Conservation (phyloP, 2,113 vertebrate genomes). For the Himantopus leucocephalus region DNA sequence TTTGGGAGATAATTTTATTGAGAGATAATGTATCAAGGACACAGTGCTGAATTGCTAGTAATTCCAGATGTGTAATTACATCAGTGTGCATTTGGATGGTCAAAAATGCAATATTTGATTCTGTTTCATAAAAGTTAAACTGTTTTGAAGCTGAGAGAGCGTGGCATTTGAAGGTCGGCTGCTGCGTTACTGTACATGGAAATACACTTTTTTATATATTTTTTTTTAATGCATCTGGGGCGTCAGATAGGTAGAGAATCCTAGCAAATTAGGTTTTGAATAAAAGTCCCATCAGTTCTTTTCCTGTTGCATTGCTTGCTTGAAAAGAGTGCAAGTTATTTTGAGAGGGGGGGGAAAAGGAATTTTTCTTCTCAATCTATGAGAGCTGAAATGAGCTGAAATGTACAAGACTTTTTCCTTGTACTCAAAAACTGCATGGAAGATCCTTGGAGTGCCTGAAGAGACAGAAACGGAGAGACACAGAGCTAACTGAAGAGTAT, state of each 20-base stretch:
- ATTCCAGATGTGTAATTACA: neutral
- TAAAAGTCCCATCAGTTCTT: neutral
- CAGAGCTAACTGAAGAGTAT: neutral
- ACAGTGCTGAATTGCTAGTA: neutral
- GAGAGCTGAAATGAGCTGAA: neutral
- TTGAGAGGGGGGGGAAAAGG: neutral
- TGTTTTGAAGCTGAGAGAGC: neutral
- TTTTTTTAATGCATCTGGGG: neutral
- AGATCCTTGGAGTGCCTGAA: neutral
- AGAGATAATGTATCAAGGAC: neutral
- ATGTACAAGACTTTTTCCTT: neutral
- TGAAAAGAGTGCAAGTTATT: neutral
- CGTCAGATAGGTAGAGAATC: neutral
- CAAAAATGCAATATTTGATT: neutral
- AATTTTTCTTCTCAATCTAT: neutral
- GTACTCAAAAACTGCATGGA: neutral
- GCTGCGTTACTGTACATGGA: neutral
- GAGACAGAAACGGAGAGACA: neutral
- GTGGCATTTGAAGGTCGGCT: neutral
- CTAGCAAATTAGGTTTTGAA: neutral
- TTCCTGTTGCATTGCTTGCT: neutral
- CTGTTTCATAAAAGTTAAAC: neutral
- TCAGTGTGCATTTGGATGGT: neutral
- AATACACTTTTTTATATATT: neutral
- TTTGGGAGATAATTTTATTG: neutral